phyloP scores from a whole-genome alignment of 1,140 invertebrate genomes.

The Leptinotarsa texana region DNA sequence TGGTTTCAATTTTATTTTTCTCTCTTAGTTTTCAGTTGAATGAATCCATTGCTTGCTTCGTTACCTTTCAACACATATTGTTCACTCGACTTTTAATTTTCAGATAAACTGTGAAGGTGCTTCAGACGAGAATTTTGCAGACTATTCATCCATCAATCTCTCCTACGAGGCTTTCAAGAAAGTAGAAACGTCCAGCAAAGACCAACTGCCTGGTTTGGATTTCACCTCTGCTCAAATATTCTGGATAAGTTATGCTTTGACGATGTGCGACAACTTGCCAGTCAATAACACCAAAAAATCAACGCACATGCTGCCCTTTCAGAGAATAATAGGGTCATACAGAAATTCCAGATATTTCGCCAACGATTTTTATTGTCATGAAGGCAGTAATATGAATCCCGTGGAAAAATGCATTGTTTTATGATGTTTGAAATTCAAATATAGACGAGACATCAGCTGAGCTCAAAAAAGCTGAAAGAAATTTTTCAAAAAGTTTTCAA shows the following conservation, averaged over 20 bases:
- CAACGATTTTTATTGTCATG: slow-evolving; percentile 66
- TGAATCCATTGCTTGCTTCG: no score
- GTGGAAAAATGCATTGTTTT: slow-evolving; percentile 54
- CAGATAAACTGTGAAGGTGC: slow-evolving; percentile 72
- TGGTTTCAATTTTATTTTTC: no score
- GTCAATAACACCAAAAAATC: not conserved
- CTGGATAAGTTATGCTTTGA: slow-evolving; percentile 16
- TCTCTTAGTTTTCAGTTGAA: no score
- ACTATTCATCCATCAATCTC: slow-evolving; percentile 78
- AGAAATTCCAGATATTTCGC: slow-evolving; percentile 60
- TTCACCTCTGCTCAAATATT: slow-evolving; percentile 21
- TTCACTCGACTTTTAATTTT: not conserved
- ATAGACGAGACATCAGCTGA: no score
- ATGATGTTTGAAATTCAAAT: not conserved
- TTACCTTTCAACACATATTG: no score
- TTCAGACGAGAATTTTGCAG: slow-evolving; percentile 88
- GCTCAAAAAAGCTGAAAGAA: no score
- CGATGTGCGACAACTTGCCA: slow-evolving; percentile 9
- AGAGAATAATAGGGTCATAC: slow-evolving; percentile 30
- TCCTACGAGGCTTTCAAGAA: slow-evolving; percentile 78
- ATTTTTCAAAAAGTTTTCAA: no score
- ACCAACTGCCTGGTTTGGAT: slow-evolving; percentile 55
- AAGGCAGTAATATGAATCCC: slow-evolving; percentile 66
- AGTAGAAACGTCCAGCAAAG: slow-evolving; percentile 67
- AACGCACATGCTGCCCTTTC: slow-evolving; percentile 18